These are phyloP conservation scores for Simalia tracyae DNA, from an alignment of 2,797 vertebrate genomes.

Conservation along the genomic window DNA sequence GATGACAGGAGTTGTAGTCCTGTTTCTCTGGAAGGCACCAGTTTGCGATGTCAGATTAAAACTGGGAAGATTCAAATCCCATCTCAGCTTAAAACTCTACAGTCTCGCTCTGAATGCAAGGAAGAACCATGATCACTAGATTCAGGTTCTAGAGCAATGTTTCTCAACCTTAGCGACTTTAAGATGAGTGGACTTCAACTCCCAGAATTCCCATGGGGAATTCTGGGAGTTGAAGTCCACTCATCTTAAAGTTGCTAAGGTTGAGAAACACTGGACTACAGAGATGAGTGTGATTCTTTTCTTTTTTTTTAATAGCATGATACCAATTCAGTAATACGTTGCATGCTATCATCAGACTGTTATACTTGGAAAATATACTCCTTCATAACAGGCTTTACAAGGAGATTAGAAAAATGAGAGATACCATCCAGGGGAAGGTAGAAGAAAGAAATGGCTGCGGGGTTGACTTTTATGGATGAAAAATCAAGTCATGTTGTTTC, in stretches of 20 bases:
- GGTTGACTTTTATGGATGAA: neutral
- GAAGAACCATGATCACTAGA: neutral
- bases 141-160: neutral
- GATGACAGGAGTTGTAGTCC: neutral
- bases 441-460: neutral
- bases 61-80: neutral
- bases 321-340: neutral
- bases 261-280: too few relatives aligned
- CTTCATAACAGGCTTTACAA: neutral
- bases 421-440: neutral
- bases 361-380: too few relatives aligned
- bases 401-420: neutral
- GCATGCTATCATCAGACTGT: neutral
- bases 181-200: too few relatives aligned
- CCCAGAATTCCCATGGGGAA: too few relatives aligned
- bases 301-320: neutral
- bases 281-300: neutral
- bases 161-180: too few relatives aligned
- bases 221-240: too few relatives aligned
- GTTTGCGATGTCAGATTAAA: neutral
- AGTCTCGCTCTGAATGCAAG: neutral
- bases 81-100: neutral
- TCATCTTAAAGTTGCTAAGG: too few relatives aligned
- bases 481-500: neutral
- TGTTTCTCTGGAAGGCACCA: neutral